Conservation (phyloP, 2,888 invertebrate genomes). For the Troilus luridus region DNA sequence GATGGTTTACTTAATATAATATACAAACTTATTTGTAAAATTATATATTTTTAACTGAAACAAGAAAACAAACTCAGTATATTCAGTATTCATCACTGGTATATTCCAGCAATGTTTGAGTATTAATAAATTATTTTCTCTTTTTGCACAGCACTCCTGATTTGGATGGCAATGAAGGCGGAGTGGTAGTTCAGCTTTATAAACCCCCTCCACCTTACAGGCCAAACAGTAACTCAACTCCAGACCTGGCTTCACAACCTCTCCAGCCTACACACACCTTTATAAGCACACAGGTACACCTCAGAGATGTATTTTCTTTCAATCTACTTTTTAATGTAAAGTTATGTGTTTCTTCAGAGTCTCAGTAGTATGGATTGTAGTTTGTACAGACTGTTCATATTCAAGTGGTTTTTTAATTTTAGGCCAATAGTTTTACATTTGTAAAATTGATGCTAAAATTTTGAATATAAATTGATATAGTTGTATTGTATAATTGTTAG, state of each 20-base stretch:
- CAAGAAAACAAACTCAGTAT: too few relatives aligned
- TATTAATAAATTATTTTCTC: neutral
- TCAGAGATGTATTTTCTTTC: slow-evolving; percentile 8
- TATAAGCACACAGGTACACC: slow-evolving; percentile 66
- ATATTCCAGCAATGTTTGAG: neutral
- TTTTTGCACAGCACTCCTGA: slow-evolving; percentile 66
- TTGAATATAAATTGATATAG: neutral
- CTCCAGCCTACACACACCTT: slow-evolving; percentile 65
- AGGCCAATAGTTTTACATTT: neutral
- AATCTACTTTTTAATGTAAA: neutral
- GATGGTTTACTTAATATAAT: too few relatives aligned
- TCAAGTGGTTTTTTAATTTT: neutral
- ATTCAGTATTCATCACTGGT: too few relatives aligned
- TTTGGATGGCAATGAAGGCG: slow-evolving; percentile 69
- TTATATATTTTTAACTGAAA: too few relatives aligned
- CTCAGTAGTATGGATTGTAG: neutral
- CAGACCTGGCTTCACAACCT: slow-evolving; percentile 78
- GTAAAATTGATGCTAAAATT: neutral
- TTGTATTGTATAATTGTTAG: neutral
- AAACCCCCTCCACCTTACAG: slow-evolving; percentile 90
- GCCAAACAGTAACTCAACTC: slow-evolving; percentile 86
- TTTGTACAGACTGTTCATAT: neutral
- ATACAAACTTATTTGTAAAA: too few relatives aligned
- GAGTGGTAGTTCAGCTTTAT: slow-evolving; percentile 77
- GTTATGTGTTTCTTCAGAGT: neutral